These are phyloP conservation scores for Apodemus speciosus DNA, from an alignment of 2,113 vertebrate species.

Conservation along the genomic window DNA sequence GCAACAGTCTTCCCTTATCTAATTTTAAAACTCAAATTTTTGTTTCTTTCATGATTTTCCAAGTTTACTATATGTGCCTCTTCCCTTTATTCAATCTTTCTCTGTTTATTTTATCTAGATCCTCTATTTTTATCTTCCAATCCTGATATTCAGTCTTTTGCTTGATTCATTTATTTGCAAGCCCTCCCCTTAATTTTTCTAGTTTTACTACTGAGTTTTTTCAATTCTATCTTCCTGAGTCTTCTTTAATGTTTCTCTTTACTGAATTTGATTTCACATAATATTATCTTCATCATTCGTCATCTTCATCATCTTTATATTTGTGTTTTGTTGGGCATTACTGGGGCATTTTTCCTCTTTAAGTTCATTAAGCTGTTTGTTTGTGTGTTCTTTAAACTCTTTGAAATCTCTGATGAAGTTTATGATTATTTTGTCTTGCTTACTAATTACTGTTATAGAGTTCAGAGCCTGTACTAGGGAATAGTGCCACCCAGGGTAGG, in stretches of 20 bases:
- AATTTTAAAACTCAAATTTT: background rate
- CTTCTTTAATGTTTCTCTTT: background rate
- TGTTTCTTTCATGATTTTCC: background rate
- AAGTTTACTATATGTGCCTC: background rate
- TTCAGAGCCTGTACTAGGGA: background rate
- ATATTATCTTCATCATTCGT: background rate
- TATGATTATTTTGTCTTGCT: background rate
- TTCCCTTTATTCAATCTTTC: background rate
- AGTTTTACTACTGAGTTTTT: background rate
- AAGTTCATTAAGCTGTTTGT: background rate
- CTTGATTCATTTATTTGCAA: background rate
- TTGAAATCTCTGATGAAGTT: background rate
- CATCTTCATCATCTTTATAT: background rate
- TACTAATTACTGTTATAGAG: background rate
- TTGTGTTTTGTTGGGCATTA: background rate
- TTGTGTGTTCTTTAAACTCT: background rate
- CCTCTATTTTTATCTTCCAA: background rate
- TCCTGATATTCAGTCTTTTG: background rate
- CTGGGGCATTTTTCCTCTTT: background rate
- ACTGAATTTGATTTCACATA: background rate
- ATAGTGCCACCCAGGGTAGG: background rate
- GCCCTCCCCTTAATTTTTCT: background rate
- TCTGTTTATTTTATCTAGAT: background rate
- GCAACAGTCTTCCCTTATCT: background rate
- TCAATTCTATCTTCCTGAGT: background rate